Evolutionary conservation across 2,888 invertebrate genomes (phyloP), one percentile per base, ranked within the genome.

Genomic region (Conomelus anceps): DNA sequence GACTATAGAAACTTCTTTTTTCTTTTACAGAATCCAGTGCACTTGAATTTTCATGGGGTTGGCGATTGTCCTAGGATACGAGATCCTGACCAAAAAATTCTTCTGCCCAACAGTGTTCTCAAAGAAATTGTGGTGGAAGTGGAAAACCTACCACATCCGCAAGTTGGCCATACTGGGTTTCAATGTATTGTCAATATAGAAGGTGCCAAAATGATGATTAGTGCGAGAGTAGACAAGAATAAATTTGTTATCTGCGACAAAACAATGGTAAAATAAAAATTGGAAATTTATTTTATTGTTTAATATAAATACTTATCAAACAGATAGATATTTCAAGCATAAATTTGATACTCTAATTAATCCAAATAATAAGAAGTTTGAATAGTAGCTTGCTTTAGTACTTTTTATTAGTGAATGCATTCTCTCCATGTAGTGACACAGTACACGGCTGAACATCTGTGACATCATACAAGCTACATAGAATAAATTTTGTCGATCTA

Each of bases 101-200:
- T 98, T 92, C 93, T 98, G 90, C 98, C 98, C 1, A 98, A 98
- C 92, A 97, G 97, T 93, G 97, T 98, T 84, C 96, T 97, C 20
- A 97, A 97, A 93, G 97, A 98, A 94, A 96, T 98, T 91, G 95
- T 96, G 89, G 95, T 98, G 90, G 97, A 98, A 93, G 98, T 98
- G 88, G 97, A 98, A 92, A 98, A 98, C 93, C 94, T 98, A 91
- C 98, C 98, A 23, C 97, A 97, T 93, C 97, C 98, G 24, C 97
- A 97, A 93, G 96, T 96, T 91, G 98, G 97, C 0, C 98, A 98
- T 92, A 96, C 97, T 84, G 98, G 98, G 88, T 98, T 98, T 93
- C 96, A 98, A 92, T 98, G 98, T 93, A 97, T 98, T 91, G 97
- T 98, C 22, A 97, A 96, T 92, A 98, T 98, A 92, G 98, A 98